A percentile compares a stretch with the other conserved stretches of the same genome.
Evolutionary conservation across 2,113 vertebrate species (phyloP).

Genomic region (Nansenia antarctica): DNA sequence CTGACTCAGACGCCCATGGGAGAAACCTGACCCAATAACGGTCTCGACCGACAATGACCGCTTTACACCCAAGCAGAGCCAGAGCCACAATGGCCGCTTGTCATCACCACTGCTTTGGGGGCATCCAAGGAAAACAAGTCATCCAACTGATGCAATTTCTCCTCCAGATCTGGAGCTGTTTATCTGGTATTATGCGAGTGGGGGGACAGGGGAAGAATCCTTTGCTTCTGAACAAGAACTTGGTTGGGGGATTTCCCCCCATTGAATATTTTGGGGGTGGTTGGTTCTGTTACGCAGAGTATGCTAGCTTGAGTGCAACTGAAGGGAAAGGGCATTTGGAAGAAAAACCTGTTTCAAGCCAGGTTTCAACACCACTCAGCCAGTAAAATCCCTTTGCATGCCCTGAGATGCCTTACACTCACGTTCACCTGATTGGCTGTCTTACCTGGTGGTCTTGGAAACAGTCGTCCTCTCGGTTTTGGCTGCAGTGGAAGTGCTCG

Average conservation of each 20-base stretch:
- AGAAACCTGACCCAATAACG: slow-evolving; percentile 49
- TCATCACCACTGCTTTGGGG: slow-evolving; percentile 36
- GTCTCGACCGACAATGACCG: not conserved
- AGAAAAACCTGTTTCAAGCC: no score
- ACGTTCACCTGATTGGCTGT: not conserved
- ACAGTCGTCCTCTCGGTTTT: slow-evolving; percentile 39
- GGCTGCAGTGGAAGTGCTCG: slow-evolving; percentile 40
- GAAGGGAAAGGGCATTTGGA: no score
- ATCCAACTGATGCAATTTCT: slow-evolving; percentile 25
- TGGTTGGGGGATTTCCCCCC: not conserved
- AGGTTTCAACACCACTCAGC: not conserved
- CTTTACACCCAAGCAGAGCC: no score
- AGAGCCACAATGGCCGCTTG: slow-evolving; percentile 43
- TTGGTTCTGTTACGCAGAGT: not conserved
- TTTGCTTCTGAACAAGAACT: not conserved
- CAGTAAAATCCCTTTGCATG: not conserved
- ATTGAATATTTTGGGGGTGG: not conserved
- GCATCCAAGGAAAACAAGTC: slow-evolving; percentile 34
- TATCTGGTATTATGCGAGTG: not conserved
- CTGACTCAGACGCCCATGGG: slow-evolving; percentile 50
- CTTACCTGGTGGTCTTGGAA: slow-evolving; percentile 71
- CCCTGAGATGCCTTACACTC: no score
- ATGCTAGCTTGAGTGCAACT: no score
- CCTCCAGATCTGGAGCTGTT: slow-evolving; percentile 9
- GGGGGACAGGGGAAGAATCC: not conserved